phyloP scores from a whole-genome alignment of 2,797 vertebrate genomes.

The Masticophis lateralis region DNA sequence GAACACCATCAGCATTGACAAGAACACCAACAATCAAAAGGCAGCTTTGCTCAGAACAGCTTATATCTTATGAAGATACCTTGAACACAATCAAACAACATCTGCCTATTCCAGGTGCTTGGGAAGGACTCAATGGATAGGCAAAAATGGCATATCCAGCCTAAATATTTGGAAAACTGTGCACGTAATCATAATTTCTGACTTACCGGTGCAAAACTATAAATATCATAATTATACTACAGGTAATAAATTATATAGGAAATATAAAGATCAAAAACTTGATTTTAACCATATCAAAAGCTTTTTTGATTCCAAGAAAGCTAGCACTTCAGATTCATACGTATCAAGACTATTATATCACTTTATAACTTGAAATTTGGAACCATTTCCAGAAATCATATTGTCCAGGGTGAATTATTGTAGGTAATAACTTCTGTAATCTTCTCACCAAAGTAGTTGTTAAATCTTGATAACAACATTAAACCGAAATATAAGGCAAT shows the following conservation, averaged over 20 bases:
- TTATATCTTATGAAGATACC: neutral
- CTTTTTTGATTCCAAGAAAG: neutral
- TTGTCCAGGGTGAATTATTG: neutral
- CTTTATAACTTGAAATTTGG: neutral
- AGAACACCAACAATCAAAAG: neutral
- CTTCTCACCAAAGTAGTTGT: neutral
- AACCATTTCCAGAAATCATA: neutral
- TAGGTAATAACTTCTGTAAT: neutral
- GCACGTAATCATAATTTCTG: neutral
- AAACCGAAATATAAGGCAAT: neutral
- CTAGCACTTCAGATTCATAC: neutral
- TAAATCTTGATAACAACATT: neutral
- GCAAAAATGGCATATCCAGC: neutral
- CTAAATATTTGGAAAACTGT: neutral
- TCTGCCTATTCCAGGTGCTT: neutral
- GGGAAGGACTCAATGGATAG: neutral
- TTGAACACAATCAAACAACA: neutral
- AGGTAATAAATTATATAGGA: neutral
- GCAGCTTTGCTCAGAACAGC: neutral
- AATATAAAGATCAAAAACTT: neutral
- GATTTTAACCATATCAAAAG: neutral
- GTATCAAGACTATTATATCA: neutral
- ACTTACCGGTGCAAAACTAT: neutral
- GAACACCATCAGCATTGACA: neutral
- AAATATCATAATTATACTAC: neutral